A percentile compares a stretch with the other conserved stretches of the same genome.
These are phyloP conservation scores for Yoshiicerus persimilis DNA, from an alignment of 1,140 invertebrate genomes.

Conservation along the genomic window DNA sequence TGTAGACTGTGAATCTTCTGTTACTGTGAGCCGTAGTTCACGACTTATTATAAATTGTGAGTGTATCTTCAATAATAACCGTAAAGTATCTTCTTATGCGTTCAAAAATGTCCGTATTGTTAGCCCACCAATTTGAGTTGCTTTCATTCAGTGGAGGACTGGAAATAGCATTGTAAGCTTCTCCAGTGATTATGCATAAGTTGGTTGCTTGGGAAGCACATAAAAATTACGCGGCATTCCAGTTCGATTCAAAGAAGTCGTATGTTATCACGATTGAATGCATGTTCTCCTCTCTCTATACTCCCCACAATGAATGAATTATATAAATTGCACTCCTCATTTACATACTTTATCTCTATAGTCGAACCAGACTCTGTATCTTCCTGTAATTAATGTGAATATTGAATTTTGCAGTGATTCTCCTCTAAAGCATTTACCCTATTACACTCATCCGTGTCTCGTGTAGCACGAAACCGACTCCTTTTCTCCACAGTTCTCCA, in stretches of 20 bases:
- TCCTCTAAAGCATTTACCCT: not conserved
- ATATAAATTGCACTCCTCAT: constrained; percentile 3
- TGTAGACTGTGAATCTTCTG: not conserved
- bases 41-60: no score
- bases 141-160: not conserved
- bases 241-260: constrained; percentile 14
- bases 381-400: not conserved
- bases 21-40: no score
- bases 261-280: constrained; percentile 37
- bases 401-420: constrained; percentile 15
- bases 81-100: not conserved
- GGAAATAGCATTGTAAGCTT: not conserved
- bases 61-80: not conserved
- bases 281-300: not conserved
- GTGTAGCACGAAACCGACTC: no score
- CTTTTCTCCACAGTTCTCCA: not conserved
- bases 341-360: not conserved
- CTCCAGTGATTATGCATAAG: not conserved
- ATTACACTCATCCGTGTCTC: not conserved
- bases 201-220: not conserved
- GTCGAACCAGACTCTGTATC: not conserved
- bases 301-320: constrained; percentile 16
- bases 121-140: not conserved
- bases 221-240: constrained; percentile 34
- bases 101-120: not conserved